These are phyloP conservation scores for Cryptocephalus moraei DNA, from an alignment of 2,888 invertebrate genomes.

Conservation along the genomic window DNA sequence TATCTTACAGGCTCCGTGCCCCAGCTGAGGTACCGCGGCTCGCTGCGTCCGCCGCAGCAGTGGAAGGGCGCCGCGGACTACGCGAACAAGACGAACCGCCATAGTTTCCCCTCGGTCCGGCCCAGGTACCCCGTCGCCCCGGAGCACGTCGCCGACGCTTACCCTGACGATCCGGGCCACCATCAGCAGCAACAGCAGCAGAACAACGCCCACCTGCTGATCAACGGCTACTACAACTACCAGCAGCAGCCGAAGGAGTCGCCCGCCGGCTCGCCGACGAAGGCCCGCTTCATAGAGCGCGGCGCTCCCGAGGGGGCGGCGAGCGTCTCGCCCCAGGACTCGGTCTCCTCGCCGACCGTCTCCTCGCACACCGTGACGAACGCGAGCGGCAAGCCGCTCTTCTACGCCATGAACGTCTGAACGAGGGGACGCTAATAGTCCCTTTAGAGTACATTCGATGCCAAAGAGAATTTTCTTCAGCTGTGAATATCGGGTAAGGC, in stretches of 20 bases:
- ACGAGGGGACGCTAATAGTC: neutral
- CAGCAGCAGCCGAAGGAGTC: constrained; percentile 33
- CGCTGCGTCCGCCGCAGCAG: constrained; percentile 7
- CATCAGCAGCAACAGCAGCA: constrained; percentile 11
- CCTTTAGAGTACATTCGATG: neutral
- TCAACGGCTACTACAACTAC: constrained; percentile 25
- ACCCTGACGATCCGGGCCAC: constrained; percentile 14
- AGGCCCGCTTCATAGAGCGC: constrained; percentile 43
- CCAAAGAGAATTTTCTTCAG: neutral
- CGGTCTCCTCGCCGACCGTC: constrained; percentile 38
- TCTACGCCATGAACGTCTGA: constrained; percentile 85
- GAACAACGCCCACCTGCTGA: neutral
- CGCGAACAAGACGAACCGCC: constrained; percentile 23
- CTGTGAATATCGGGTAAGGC: too few species aligned
- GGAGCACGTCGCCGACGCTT: constrained; percentile 1
- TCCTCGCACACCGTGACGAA: constrained; percentile 40
- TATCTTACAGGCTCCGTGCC: too few species aligned
- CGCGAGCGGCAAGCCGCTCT: constrained; percentile 44
- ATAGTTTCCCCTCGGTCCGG: constrained; percentile 29
- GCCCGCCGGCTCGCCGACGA: constrained; percentile 47
- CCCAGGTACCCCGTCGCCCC: constrained; percentile 6
- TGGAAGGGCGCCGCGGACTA: constrained; percentile 1
- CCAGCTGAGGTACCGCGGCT: constrained; percentile 5
- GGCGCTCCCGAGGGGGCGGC: constrained; percentile 68
- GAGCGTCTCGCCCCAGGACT: constrained; percentile 58